Evolutionary conservation across 1,140 invertebrate genomes (phyloP).

Genomic region (Drosophila parabipectinata): DNA sequence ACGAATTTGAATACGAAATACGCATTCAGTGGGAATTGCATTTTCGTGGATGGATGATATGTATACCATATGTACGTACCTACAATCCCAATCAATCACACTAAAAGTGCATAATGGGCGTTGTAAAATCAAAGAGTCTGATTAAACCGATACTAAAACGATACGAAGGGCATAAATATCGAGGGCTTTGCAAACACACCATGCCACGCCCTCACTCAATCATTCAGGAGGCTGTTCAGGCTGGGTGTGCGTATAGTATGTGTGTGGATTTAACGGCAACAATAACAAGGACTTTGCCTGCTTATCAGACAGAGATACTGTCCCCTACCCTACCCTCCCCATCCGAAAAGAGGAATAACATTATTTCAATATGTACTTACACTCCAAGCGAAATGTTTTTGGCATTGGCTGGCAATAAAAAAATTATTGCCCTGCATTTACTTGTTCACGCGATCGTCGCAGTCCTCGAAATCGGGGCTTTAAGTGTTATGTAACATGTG

Average conservation of each 20-base stretch:
- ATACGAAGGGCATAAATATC: slow-evolving; percentile 65
- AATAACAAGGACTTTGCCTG: slow-evolving; percentile 69
- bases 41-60: slow-evolving; percentile 10
- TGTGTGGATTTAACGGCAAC: slow-evolving; percentile 60
- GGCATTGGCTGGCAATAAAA: slow-evolving; percentile 67
- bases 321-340: slow-evolving; percentile 8
- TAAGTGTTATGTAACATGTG: slow-evolving; percentile 73
- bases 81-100: slow-evolving; percentile 65
- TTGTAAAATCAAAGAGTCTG: slow-evolving; percentile 68
- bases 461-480: slow-evolving; percentile 48
- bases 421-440: slow-evolving; percentile 73
- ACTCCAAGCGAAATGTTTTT: slow-evolving; percentile 70
- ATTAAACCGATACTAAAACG: slow-evolving; percentile 67
- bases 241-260: slow-evolving; percentile 13
- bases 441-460: slow-evolving; percentile 58
- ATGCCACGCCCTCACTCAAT: slow-evolving; percentile 38
- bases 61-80: not conserved
- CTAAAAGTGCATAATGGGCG: slow-evolving; percentile 66
- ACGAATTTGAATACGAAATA: slow-evolving; percentile 32
- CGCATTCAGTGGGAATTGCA: slow-evolving; percentile 25
- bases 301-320: slow-evolving; percentile 58
- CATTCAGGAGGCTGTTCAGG: slow-evolving; percentile 10
- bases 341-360: slow-evolving; percentile 30
- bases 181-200: slow-evolving; percentile 41
- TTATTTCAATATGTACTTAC: slow-evolving; percentile 71